A percentile compares a stretch with the other conserved stretches of the same genome.
phyloP scores from a whole-genome alignment of 2,797 vertebrate species.

The Rhynchotus rufescens region DNA sequence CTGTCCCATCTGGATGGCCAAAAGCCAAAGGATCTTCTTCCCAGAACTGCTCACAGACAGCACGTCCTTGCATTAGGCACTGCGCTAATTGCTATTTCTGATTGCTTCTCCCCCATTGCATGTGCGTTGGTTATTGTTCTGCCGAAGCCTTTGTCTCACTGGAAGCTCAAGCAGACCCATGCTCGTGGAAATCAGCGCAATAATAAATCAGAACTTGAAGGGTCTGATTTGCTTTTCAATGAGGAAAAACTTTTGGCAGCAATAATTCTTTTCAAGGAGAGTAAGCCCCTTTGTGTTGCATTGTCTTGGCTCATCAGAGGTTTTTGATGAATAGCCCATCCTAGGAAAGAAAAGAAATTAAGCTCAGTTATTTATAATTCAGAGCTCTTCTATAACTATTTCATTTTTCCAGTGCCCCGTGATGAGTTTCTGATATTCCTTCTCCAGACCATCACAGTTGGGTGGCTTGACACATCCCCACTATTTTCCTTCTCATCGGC shows the following conservation, averaged over 20 bases:
- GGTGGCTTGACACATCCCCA: neutral
- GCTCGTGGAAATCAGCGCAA: slow-evolving; percentile 67
- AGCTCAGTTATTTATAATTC: slow-evolving; percentile 74
- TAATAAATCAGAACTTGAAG: slow-evolving; percentile 78
- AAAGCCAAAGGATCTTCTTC: neutral
- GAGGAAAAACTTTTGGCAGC: slow-evolving; percentile 62
- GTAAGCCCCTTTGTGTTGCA: slow-evolving; percentile 72
- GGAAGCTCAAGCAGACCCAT: slow-evolving; percentile 49
- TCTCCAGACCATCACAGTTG: neutral
- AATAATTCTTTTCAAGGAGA: slow-evolving; percentile 67
- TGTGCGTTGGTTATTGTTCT: slow-evolving; percentile 58
- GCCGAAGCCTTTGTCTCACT: slow-evolving; percentile 14
- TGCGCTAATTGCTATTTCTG: slow-evolving; percentile 57
- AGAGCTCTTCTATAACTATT: slow-evolving; percentile 52
- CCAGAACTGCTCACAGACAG: neutral
- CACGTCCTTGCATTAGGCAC: neutral
- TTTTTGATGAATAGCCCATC: slow-evolving; percentile 71
- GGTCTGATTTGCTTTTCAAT: slow-evolving; percentile 78
- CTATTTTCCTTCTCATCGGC: neutral
- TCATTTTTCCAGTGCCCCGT: slow-evolving; percentile 69
- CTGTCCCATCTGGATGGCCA: neutral
- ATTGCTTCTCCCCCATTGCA: slow-evolving; percentile 64
- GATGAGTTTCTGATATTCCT: slow-evolving; percentile 48
- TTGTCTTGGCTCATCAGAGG: slow-evolving; percentile 64
- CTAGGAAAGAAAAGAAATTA: slow-evolving; percentile 53